phyloP scores from a whole-genome alignment of 2,888 invertebrate genomes.

The Eristalis pertinax region DNA sequence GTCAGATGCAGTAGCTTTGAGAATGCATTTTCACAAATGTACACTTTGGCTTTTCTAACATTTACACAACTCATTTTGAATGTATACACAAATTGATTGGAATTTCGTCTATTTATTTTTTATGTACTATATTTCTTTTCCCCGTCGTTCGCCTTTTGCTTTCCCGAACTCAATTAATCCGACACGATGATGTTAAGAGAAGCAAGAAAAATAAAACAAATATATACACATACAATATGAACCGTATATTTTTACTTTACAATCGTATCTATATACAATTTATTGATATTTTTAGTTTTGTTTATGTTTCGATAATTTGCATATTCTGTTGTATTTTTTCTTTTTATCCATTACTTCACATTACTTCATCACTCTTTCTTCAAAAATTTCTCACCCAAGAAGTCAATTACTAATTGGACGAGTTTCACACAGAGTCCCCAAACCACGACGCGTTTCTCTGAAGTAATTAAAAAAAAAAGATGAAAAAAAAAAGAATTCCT shows the following conservation, averaged over 20 bases:
- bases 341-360: not conserved
- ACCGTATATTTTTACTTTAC: not conserved
- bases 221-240: too few relatives aligned
- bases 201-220: not conserved
- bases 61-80: constrained; percentile 23
- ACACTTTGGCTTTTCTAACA: not conserved
- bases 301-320: constrained; percentile 27
- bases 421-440: constrained; percentile 20
- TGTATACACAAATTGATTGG: constrained; percentile 14
- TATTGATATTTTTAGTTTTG: constrained; percentile 16
- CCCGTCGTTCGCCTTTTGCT: not conserved
- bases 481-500: not conserved
- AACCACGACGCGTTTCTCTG: constrained; percentile 32
- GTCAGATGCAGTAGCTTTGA: constrained; percentile 7
- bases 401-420: constrained; percentile 41
- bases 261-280: not conserved
- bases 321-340: not conserved
- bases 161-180: not conserved
- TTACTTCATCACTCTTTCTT: not conserved
- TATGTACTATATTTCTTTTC: not conserved
- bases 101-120: constrained; percentile 5
- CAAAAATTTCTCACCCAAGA: constrained; percentile 11
- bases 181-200: not conserved
- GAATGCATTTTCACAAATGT: constrained; percentile 7
- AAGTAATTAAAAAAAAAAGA: constrained; percentile 41